These are phyloP conservation scores for Cheilosia vernalis DNA, from an alignment of 2,888 invertebrate genomes.

Conservation along the genomic window DNA sequence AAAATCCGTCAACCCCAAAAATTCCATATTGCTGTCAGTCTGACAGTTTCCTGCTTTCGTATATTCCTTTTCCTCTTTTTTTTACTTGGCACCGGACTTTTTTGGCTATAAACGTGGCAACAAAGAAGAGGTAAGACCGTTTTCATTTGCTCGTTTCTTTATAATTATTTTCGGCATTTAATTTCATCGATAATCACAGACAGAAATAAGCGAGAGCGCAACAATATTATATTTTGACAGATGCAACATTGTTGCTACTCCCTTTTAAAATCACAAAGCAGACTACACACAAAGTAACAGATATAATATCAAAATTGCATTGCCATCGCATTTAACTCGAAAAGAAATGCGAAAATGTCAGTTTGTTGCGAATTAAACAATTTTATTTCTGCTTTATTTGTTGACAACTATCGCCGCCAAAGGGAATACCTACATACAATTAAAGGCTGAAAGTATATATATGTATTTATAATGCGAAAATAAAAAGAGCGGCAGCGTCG, in stretches of 20 bases:
- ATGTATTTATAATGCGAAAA: not conserved
- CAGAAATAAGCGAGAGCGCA: too few species aligned
- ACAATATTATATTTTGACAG: too few species aligned
- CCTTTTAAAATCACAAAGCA: not conserved
- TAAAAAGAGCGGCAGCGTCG: not conserved
- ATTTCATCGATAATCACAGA: too few species aligned
- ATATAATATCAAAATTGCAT: not conserved
- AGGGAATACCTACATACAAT: not conserved
- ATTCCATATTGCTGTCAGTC: too few species aligned
- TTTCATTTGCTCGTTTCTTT: too few species aligned
- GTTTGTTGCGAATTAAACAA: not conserved
- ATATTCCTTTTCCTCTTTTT: too few species aligned
- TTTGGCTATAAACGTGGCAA: too few species aligned
- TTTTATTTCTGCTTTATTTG: not conserved
- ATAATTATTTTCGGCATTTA: too few species aligned
- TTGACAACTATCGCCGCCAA: not conserved
- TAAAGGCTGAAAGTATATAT: not conserved
- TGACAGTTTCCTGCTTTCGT: too few species aligned
- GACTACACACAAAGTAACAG: not conserved
- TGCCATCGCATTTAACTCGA: not conserved
- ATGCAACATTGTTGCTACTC: not conserved
- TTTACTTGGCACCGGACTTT: too few species aligned
- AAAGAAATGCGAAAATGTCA: slow-evolving; percentile 1
- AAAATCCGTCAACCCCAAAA: too few species aligned
- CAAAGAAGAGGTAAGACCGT: too few species aligned